Evolutionary conservation across 1,140 invertebrate genomes (phyloP), one percentile per base, ranked within the genome.

Genomic region (Lerema accius): DNA sequence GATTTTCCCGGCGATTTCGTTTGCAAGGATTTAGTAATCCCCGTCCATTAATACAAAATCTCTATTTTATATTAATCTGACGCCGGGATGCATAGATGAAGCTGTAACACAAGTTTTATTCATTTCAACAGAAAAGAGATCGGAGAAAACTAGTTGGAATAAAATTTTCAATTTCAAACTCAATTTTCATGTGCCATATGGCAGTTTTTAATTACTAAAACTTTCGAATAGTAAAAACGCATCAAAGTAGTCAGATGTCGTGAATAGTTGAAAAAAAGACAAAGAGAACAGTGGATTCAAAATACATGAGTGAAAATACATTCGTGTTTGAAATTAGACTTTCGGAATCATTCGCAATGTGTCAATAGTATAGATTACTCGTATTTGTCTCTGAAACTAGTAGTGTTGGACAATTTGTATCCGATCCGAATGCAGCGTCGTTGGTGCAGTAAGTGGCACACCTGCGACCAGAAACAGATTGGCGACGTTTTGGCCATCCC

Each of bases 401-500:
- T 55, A 42, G 26, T 42, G 42, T 19, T 3, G 26, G 0, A 55
- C 51, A 55, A 55, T 55, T 55, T 60, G 56, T 48, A 39, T 3
- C 15, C 28, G 55, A 65, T 73, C 45, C 28, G 32, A 62, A 63
- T 53, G 62, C 62, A 64, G 62, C 45, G 48, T 63, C 43, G 53
- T 45, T 35, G 56, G 40, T 70, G 65, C 67, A 75, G 71, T 69
- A 66, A 67, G 45, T 46, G 32, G 56, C 59, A 69, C 68, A 73
- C 71, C 79, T 71, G 71, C 53, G 63, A 32, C 66, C 46, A 7
- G 55, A 71, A 73, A 67, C 69, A 65, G 51, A 64, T 72, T 70
- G 76, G 67, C 65, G 68, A 68, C 71, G 63, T 56, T 58, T 42
- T 35, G 51, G 66, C 68, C 60, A 62, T 51, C 35, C 65, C 35